These are phyloP conservation scores for Pangasius sanitwongsei DNA, from an alignment of 2,797 vertebrate genomes.

Conservation along the genomic window DNA sequence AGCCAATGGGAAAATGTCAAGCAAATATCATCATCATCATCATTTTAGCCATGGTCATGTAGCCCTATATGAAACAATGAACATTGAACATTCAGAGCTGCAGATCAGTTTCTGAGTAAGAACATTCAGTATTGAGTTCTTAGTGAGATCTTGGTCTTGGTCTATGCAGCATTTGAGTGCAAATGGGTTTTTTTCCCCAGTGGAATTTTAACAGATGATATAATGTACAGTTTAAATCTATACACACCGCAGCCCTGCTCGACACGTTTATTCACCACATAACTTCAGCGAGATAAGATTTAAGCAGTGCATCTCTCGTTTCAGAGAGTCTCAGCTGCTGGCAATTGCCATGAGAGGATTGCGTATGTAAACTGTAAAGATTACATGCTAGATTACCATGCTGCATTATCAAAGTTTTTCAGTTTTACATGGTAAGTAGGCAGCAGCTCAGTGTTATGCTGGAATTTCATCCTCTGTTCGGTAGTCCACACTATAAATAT, in stretches of 20 bases:
- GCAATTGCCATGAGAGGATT: slow-evolving; percentile 39
- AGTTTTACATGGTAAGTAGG: slow-evolving; percentile 45
- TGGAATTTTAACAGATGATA: slow-evolving; percentile 19
- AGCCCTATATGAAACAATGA: neutral
- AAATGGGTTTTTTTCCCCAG: neutral
- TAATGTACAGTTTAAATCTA: slow-evolving; percentile 31
- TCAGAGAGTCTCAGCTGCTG: slow-evolving; percentile 35
- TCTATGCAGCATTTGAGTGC: neutral
- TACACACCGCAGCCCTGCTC: neutral
- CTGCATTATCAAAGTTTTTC: slow-evolving; percentile 40
- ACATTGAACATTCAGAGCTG: neutral
- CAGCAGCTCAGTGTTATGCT: slow-evolving; percentile 41
- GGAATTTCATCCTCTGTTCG: slow-evolving; percentile 23
- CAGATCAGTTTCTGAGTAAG: neutral
- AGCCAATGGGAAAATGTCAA: neutral
- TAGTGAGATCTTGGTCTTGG: neutral
- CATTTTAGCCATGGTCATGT: neutral
- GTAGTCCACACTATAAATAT: neutral
- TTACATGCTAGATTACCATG: slow-evolving; percentile 56
- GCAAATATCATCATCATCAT: neutral
- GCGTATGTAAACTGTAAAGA: slow-evolving; percentile 42
- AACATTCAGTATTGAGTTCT: neutral
- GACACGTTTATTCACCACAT: neutral
- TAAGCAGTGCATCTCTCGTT: neutral
- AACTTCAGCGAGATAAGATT: neutral